Percentiles rank a stretch among this genome's conserved stretches.
Conservation (phyloP, 2,113 vertebrate species). For the Xyliphius kryptos region DNA sequence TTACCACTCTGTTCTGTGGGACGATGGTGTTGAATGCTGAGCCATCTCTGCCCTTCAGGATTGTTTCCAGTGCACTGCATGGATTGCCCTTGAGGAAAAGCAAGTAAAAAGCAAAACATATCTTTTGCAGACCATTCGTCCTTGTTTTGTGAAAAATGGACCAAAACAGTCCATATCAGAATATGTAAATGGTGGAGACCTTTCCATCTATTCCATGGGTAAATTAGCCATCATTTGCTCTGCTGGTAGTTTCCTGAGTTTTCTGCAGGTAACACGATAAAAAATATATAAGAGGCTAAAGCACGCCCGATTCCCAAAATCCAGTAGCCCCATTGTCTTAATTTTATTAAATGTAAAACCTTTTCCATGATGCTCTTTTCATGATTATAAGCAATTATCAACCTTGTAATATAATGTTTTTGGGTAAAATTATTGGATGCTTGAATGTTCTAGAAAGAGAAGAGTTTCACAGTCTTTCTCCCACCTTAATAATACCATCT, state of each 20-base stretch:
- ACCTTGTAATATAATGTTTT: too few species aligned
- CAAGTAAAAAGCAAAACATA: conserved; percentile 15
- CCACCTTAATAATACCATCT: too few species aligned
- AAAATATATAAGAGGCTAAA: not conserved
- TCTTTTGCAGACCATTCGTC: conserved; percentile 3
- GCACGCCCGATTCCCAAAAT: not conserved
- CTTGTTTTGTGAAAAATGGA: conserved; percentile 10
- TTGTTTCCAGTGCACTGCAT: too few species aligned
- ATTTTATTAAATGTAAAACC: not conserved
- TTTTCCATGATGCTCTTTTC: not conserved
- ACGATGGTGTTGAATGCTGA: too few species aligned
- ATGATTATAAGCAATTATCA: not conserved
- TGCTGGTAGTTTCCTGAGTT: not conserved
- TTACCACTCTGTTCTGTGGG: too few species aligned
- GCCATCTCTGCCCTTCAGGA: too few species aligned
- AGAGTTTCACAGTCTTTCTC: too few species aligned
- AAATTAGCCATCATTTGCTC: conserved; percentile 22
- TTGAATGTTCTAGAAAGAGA: too few species aligned
- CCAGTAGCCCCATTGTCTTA: conserved; percentile 1
- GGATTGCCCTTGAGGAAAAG: not conserved
- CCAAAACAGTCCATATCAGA: conserved; percentile 7
- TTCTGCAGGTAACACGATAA: conserved; percentile 13
- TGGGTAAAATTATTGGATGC: too few species aligned
- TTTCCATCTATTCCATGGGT: not conserved
- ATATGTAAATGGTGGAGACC: not conserved